These are phyloP conservation scores for Neosalanx taihuensis DNA, from an alignment of 2,797 vertebrate genomes.

Conservation along the genomic window DNA sequence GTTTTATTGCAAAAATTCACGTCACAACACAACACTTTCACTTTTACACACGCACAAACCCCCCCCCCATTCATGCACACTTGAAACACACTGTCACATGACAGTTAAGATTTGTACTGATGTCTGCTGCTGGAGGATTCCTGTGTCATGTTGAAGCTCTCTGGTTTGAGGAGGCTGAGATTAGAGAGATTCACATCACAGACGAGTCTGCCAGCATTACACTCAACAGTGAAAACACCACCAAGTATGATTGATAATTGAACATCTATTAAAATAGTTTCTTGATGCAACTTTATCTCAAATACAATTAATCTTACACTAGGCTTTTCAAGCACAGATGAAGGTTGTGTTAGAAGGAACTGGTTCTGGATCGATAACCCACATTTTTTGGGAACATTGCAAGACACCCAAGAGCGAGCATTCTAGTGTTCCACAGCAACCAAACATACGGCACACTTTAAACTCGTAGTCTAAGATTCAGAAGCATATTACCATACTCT, in stretches of 20 bases:
- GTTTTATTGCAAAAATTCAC: slow-evolving; percentile 49
- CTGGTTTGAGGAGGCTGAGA: slow-evolving; percentile 65
- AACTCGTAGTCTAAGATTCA: slow-evolving; percentile 56
- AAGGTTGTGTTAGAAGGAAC: too few relatives aligned
- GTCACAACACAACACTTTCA: slow-evolving; percentile 6
- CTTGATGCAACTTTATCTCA: too few relatives aligned
- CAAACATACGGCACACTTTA: slow-evolving; percentile 10
- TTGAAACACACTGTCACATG: not conserved
- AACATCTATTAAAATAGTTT: too few relatives aligned
- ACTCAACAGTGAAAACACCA: not conserved
- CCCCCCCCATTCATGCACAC: slow-evolving; percentile 29
- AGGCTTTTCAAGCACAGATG: too few relatives aligned
- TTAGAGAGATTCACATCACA: slow-evolving; percentile 48
- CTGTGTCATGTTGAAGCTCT: slow-evolving; percentile 57
- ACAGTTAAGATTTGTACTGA: slow-evolving; percentile 57
- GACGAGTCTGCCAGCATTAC: not conserved
- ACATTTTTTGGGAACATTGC: not conserved
- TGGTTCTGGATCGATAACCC: too few relatives aligned
- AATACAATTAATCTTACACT: too few relatives aligned
- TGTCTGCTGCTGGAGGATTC: slow-evolving; percentile 59
- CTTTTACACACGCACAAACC: slow-evolving; percentile 38
- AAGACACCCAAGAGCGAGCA: not conserved
- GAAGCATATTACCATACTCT: slow-evolving; percentile 56
- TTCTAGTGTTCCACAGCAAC: not conserved
- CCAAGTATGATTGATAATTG: too few relatives aligned